Evolutionary conservation across 2,797 vertebrate genomes (phyloP), one percentile per base, ranked within the genome.

Genomic region (Phoebastria nigripes): DNA sequence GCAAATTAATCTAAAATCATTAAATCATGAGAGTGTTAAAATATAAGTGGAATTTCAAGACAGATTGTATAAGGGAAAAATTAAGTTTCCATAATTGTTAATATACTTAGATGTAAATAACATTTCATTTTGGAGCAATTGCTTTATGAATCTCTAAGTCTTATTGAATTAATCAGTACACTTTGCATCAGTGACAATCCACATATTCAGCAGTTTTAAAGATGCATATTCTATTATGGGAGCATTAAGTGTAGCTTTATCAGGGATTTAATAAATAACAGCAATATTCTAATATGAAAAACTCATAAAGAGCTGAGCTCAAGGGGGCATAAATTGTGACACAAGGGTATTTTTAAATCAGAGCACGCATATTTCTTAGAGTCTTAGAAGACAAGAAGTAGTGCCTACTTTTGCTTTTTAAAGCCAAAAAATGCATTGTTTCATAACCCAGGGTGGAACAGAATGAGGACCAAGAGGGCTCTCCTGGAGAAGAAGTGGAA

Each of bases 81-180:
- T 97, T 89, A 96, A 76, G 89, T 96, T 96, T 87, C 80, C 26
- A 2, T 89, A 94, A 95, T 70, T 93, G 69, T 73, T 93, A 95
- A 95, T 93, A 56, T 35, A 73, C 87, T 97, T 95, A 92, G 55
- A 88, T 86, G 93, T 95, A 97, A 96, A 96, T 94, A 97, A 94
- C 87, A 44, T 92, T 94, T 95, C 87, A 94, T 93, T 96, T 78
- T 39, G 56, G 63, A 95, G 83, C 87, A 91, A 96, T 92, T 89
- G 71, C 87, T 97, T 93, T 81, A 91, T 70, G 82, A 95, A 88
- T 70, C 95, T 89, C 94, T 93, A 59, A 85, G 92, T 96, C 94
- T 96, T 87, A 94, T 96, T 96, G 96, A 95, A 97, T 97, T 97
- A 96, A 97, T 95, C 92, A 93, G 77, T 42, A 71, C 90, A 91